Base-by-base conservation (phyloP, 2,113 vertebrate species). In the Blennius ocellaris region DNA sequence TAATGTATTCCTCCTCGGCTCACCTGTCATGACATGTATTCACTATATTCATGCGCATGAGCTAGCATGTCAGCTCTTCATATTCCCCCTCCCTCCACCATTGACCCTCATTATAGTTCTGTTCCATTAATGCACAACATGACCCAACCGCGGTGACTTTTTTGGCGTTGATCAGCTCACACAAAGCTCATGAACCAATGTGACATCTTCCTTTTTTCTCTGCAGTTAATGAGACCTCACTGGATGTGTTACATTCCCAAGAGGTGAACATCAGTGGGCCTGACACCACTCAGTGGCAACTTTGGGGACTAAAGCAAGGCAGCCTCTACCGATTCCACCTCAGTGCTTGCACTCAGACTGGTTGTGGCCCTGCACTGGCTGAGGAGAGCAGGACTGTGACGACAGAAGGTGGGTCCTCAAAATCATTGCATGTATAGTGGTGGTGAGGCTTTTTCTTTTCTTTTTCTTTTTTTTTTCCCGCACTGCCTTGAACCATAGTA, bases 301-400 rank as follows among this genome's bases (percentile, higher is more conserved):
- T 99, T 10, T 70, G 78, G 0, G 93, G 91, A 48, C 93, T 98
- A 77, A 85, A 69, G 50, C 71, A 89, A 52, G 91, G 83, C 43
- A 95, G 95, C 79, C 94, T 87, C 70, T 99, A 99, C 90, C 96
- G 95, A 72, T 96, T 99, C 87, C 94, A 96, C 64, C 84, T 96
- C 78, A 94, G 93, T 5, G 97, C 96, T 21, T 99, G 97, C 82
- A 98, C 97, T 1, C 83, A 65, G 48, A 89, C 87, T 58, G 97
- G 97, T 83, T 98, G 96, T 10, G 97, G 98, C 15, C 96, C 95
- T 43, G 87, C 95, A 0, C 38, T 90, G 71, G 94, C 94, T 0
- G 95, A 97, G 82, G 96, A 97, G 82, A 91, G 91, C 49, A 69
- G 65, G 60, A 96, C 95, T 0, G n/a, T 84, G 54, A 74, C 81